Evolutionary conservation across 2,113 vertebrate species (phyloP), one percentile per base, ranked within the genome.

Genomic region (Gnathonemus longibarbis): DNA sequence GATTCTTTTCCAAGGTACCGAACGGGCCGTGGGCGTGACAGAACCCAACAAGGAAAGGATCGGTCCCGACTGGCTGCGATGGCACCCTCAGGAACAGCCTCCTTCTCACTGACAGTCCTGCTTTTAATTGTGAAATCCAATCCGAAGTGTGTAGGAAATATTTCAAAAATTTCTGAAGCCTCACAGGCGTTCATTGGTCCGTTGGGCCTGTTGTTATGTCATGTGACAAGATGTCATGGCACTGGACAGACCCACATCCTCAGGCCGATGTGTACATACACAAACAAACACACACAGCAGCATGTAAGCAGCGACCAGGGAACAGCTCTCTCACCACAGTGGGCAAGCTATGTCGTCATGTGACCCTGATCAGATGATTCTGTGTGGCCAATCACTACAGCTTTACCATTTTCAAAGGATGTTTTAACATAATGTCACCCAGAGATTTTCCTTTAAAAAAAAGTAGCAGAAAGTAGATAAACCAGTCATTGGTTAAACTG

Each of bases 201-300:
- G 13, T 8, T 80, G 74, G 74, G 35, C 74, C 42, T 80, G 74
- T 80, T 39, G 35, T 80, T 42, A 15, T 80, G 35, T 80, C 74
- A 80, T 19, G 74, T 42, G 35, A 80, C 15, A 15, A 80, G 15
- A 80, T 10, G 74, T 80, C 13, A 42, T 17, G 74, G 13, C 31
- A 39, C 35, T 8, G 74, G 74, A 42, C 74, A 80, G 74, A 80
- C 15, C 74, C 74, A 42, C 31, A 56, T 42, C 84, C 80, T 24
- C 53, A 56, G 49, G 45, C 52, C 21, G 7, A 58, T 42, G 53
- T 50, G 86, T 80, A 91, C 84, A 91, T 90, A 90, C 70, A 94
- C 93, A 93, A 92, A 94, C 92, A 95, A 93, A 95, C 95, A 95
- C 93, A 93, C 94, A 93, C 93, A 93, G 93, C 92, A 91, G 9